phyloP scores from a whole-genome alignment of 2,113 vertebrate species.

The Dolichallabes microphthalmus region DNA sequence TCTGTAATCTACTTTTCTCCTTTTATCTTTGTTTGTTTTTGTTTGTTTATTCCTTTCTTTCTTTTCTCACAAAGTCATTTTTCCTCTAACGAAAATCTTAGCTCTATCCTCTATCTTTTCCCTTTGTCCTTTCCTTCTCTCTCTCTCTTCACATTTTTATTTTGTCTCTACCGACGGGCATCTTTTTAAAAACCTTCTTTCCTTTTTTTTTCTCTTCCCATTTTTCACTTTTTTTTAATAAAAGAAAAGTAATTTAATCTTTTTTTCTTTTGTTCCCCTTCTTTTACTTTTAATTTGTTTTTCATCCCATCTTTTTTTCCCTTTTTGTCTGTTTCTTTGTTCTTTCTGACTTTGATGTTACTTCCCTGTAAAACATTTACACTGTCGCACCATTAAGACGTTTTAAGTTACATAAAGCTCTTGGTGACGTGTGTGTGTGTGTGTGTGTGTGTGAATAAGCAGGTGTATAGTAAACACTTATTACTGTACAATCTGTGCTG shows the following conservation, averaged over 20 bases:
- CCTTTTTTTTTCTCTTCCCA: neutral
- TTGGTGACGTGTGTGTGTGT: neutral
- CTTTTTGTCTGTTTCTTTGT: neutral
- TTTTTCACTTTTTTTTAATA: neutral
- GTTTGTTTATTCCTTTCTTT: neutral
- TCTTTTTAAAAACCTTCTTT: neutral
- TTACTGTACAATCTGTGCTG: slow-evolving; percentile 3
- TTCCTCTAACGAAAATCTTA: neutral
- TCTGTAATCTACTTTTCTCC: too few species aligned
- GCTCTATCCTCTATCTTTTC: too few species aligned
- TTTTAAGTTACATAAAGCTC: neutral
- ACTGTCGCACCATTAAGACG: neutral
- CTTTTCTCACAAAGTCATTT: neutral
- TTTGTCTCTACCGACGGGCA: too few species aligned
- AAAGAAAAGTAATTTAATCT: too few species aligned
- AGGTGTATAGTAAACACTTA: neutral
- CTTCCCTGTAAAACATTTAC: neutral
- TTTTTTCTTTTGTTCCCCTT: neutral
- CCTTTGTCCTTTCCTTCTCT: neutral
- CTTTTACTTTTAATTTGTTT: neutral
- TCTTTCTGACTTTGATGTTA: too few species aligned
- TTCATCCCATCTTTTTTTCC: too few species aligned
- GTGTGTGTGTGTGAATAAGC: neutral
- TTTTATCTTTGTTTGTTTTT: neutral
- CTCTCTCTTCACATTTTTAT: neutral